These are phyloP conservation scores for Pomatostomus ruficeps DNA, from an alignment of 2,113 vertebrate species.

Conservation along the genomic window DNA sequence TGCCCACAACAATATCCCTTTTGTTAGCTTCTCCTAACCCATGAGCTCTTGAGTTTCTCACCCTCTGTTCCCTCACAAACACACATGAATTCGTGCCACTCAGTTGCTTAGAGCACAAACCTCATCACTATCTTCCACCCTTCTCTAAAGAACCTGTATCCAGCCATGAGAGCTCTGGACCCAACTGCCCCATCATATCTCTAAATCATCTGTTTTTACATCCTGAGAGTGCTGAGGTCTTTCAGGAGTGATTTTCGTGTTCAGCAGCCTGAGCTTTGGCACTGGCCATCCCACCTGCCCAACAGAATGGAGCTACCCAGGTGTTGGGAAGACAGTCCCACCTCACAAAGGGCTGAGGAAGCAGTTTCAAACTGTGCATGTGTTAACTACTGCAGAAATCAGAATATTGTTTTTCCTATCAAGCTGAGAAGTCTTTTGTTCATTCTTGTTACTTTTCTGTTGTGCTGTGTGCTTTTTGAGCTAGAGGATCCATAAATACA, in stretches of 20 bases:
- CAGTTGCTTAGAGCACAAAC: neutral
- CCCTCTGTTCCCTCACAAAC: neutral
- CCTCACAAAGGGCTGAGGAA: neutral
- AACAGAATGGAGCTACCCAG: neutral
- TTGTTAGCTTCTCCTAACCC: neutral
- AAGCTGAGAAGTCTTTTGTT: neutral
- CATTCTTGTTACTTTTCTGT: neutral
- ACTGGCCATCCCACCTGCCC: neutral
- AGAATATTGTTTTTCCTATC: neutral
- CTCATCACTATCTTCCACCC: neutral
- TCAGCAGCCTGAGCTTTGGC: neutral
- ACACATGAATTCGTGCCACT: neutral
- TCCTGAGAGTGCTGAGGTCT: neutral
- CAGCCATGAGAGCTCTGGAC: neutral
- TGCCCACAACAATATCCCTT: neutral
- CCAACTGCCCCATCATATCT: neutral
- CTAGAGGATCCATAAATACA: neutral
- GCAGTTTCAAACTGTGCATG: neutral
- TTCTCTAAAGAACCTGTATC: neutral
- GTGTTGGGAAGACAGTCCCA: neutral
- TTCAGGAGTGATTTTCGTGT: neutral
- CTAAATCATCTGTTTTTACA: neutral
- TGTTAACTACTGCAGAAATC: neutral
- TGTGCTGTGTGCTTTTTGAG: neutral
- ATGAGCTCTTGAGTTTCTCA: neutral